Base-by-base conservation (phyloP, 2,888 invertebrate genomes). In the Sceliomorpha sp. region DNA sequence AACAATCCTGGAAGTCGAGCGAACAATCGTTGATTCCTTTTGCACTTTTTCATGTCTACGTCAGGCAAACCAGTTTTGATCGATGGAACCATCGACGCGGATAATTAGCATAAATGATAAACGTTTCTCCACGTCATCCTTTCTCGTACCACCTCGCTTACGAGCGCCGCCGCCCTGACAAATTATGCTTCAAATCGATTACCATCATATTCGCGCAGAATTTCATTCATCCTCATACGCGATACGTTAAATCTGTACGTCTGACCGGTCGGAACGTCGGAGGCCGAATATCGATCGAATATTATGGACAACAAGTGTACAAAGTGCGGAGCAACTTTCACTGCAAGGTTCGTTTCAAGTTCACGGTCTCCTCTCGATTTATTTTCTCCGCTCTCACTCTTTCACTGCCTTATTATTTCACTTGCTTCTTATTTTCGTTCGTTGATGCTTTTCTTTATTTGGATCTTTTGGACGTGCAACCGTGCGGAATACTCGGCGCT, bases 291-390 rank as follows among this genome's bases (percentile, higher is more conserved):
- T 60, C 62, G 50, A 44, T 42, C 36, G 31, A 47, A 62, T 56
- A 50, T 48, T 60, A 59, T 31, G 39, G 17, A 50, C 56, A 13
- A 50, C 56, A 20, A 20, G 20, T 20, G 20, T 20, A 5, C 20
- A 34, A 31, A 48, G 44, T 48, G 37, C 56, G 47, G 47, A 24
- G 29, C 51, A 26, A 69, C 69, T 63, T 69, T 69, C 69, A 58
- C 69, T 63, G 32, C 58, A 20, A 58, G 56, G 7, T 32, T 42
- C 34, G 27, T 51, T 69, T 69, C 69, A 69, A 69, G 69, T 69
- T 69, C 69, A 69, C 17, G 68, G 56, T 56, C 55, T 32, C 36
- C 29, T 6, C 12, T 17, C 31, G 44, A 56, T 51, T 64, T 56
- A 45, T 45, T 62, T 50, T 53, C 45, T 45, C 24, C 47, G 37